Evolutionary conservation across 1,140 invertebrate genomes (phyloP).

Genomic region (Drosophila ambigua): DNA sequence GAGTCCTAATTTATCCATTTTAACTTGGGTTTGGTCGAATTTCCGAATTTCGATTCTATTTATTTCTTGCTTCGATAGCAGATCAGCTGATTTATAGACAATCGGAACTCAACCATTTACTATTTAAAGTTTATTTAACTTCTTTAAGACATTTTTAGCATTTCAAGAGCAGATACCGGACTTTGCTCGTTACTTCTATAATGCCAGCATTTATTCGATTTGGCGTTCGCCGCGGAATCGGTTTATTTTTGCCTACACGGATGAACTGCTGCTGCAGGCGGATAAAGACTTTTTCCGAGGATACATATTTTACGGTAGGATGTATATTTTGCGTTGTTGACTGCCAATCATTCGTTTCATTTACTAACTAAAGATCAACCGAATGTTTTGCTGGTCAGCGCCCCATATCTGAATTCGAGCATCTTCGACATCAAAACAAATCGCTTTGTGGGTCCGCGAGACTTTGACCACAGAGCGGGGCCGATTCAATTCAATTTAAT

Average conservation of each 20-base stretch:
- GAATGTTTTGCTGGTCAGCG: slow-evolving; percentile 56
- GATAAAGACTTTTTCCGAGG: slow-evolving; percentile 24
- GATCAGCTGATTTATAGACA: slow-evolving; percentile 11
- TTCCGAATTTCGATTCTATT: background rate
- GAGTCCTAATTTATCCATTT: slow-evolving; percentile 55
- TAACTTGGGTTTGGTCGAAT: slow-evolving; percentile 1
- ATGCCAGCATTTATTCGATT: slow-evolving; percentile 66
- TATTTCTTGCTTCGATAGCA: slow-evolving; percentile 17
- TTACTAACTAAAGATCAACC: slow-evolving; percentile 63
- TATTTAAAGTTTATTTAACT: too few relatives aligned
- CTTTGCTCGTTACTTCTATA: slow-evolving; percentile 61
- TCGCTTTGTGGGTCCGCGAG: slow-evolving; percentile 62
- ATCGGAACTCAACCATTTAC: background rate
- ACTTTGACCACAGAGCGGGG: slow-evolving; percentile 6
- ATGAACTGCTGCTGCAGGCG: slow-evolving; percentile 30
- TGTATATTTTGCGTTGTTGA: too few relatives aligned
- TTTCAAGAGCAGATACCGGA: slow-evolving; percentile 69
- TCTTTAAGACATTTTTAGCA: slow-evolving; percentile 55
- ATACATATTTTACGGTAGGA: slow-evolving; percentile 61
- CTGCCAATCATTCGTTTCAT: background rate
- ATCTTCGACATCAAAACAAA: slow-evolving; percentile 69
- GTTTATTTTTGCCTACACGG: slow-evolving; percentile 69
- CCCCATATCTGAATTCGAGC: slow-evolving; percentile 47
- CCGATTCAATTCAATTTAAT: slow-evolving; percentile 40
- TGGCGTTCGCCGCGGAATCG: slow-evolving; percentile 65